These are phyloP conservation scores for Ciconia stormi DNA, from an alignment of 2,113 vertebrate species.

Conservation along the genomic window DNA sequence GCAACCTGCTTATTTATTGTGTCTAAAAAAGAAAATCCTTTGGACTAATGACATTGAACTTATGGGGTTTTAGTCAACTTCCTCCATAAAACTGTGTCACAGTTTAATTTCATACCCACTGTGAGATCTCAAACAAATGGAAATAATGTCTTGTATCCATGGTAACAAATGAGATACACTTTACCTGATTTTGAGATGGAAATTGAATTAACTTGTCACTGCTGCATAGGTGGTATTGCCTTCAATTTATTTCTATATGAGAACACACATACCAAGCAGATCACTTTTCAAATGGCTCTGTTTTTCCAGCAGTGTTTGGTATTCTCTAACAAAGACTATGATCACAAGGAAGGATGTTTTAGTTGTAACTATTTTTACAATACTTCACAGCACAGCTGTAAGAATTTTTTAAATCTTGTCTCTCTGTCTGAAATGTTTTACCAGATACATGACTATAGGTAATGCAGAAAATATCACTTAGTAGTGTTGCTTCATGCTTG, in stretches of 20 bases:
- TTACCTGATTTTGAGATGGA: slow-evolving; percentile 59
- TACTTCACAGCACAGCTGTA: slow-evolving; percentile 8
- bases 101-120: slow-evolving; percentile 67
- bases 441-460: background rate
- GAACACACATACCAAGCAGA: background rate
- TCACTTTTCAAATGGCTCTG: background rate
- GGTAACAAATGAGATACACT: slow-evolving; percentile 65
- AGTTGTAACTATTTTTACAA: slow-evolving; percentile 8
- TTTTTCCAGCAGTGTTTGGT: slow-evolving; percentile 19
- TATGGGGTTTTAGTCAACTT: slow-evolving; percentile 23
- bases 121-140: slow-evolving; percentile 60
- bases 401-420: background rate
- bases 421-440: slow-evolving; percentile 17
- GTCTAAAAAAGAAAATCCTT: slow-evolving; percentile 34
- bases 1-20: background rate
- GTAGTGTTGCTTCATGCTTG: background rate
- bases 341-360: background rate
- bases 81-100: slow-evolving; percentile 36
- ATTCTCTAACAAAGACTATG: background rate
- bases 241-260: slow-evolving; percentile 38
- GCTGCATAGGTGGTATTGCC: background rate
- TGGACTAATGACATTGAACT: slow-evolving; percentile 47
- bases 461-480: background rate
- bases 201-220: slow-evolving; percentile 59
- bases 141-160: slow-evolving; percentile 66